These are phyloP conservation scores for Alviniconcha marisindica DNA, from an alignment of 1,140 invertebrate species.

Conservation along the genomic window DNA sequence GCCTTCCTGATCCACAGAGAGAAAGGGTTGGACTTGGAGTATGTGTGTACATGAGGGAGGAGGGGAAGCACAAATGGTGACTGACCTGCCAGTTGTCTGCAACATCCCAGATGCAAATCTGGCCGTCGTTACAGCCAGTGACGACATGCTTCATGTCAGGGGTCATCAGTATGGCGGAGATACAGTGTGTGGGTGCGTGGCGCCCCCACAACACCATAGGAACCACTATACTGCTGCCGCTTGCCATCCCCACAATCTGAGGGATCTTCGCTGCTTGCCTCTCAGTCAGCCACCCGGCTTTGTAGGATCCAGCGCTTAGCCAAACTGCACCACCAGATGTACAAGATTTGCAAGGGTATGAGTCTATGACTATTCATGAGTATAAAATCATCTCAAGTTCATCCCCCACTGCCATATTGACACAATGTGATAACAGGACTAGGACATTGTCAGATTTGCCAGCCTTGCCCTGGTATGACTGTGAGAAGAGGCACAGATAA, in stretches of 20 bases:
- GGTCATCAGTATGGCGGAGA: slow-evolving; percentile 94
- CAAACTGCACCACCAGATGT: background rate
- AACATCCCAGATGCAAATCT: slow-evolving; percentile 98
- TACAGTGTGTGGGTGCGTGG: slow-evolving; percentile 95
- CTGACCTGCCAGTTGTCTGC: slow-evolving; percentile 72
- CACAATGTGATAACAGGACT: too few relatives aligned
- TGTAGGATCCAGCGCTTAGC: background rate
- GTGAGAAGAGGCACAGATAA: too few relatives aligned
- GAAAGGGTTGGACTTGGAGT: too few relatives aligned
- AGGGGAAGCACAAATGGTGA: too few relatives aligned
- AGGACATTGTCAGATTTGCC: too few relatives aligned
- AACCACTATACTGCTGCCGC: slow-evolving; percentile 88
- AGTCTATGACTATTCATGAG: too few relatives aligned
- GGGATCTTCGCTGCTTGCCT: background rate
- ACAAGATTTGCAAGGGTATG: background rate
- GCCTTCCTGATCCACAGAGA: too few relatives aligned
- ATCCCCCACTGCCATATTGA: too few relatives aligned
- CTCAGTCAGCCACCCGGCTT: background rate
- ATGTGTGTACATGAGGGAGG: too few relatives aligned
- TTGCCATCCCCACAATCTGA: slow-evolving; percentile 51
- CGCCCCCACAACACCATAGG: slow-evolving; percentile 98
- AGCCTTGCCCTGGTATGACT: too few relatives aligned
- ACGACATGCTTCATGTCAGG: slow-evolving; percentile 94
- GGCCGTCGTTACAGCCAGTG: slow-evolving; percentile 98
- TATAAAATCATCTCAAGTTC: too few relatives aligned